Conservation (phyloP, 1,140 invertebrate species). For the Sitodiplosis mosellana region DNA sequence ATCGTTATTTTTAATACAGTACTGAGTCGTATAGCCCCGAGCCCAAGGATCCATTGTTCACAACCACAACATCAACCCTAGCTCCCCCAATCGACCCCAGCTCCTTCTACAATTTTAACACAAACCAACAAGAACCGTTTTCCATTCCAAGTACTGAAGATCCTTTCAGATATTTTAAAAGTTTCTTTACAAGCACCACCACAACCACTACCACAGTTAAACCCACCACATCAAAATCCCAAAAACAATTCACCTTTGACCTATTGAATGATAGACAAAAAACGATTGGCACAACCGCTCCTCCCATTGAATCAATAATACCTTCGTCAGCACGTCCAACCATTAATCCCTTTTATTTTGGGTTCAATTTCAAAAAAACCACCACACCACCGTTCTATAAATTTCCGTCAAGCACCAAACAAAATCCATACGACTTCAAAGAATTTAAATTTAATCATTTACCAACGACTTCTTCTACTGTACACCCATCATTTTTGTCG, state of each 20-base stretch:
- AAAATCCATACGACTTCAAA: constrained; percentile 4
- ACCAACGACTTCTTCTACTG: constrained; percentile 3
- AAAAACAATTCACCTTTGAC: not conserved
- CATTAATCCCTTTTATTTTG: constrained; percentile 1
- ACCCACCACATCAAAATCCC: not conserved
- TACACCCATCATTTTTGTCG: constrained; percentile 1
- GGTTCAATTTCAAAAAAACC: not conserved
- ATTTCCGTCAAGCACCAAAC: constrained; percentile 3
- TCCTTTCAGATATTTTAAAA: not conserved
- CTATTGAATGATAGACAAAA: not conserved
- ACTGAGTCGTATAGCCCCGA: not conserved
- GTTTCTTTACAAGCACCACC: constrained; percentile 9
- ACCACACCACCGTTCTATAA: not conserved
- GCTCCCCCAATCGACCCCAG: not conserved
- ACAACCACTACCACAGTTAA: constrained; percentile 1
- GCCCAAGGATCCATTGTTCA: not conserved
- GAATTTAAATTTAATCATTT: constrained; percentile 2
- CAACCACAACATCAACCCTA: not conserved
- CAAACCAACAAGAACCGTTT: not conserved
- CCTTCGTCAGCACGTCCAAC: not conserved
- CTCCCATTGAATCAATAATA: not conserved
- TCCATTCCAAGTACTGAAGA: not conserved
- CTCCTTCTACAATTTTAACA: constrained; percentile 6
- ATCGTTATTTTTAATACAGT: not conserved
- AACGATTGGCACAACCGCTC: not conserved